Conservation (phyloP, 1,140 invertebrate species). For the Scylla paramamosain region DNA sequence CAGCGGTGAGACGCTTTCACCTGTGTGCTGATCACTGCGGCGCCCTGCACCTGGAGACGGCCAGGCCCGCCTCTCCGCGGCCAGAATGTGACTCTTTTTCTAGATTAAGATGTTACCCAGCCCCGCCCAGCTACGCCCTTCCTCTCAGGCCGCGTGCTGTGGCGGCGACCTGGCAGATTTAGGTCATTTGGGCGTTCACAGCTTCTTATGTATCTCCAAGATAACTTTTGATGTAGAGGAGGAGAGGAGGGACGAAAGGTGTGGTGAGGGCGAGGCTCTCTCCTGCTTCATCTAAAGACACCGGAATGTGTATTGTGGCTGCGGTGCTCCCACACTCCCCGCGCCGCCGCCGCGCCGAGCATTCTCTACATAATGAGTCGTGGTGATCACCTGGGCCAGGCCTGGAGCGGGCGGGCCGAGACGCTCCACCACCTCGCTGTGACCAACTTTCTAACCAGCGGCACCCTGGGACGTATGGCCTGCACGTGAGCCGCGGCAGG, state of each 20-base stretch:
- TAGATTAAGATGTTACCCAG: not conserved
- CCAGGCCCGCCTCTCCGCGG: not conserved
- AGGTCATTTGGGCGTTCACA: not conserved
- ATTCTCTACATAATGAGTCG: slow-evolving; percentile 3
- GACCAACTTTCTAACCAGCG: not conserved
- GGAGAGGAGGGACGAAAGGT: not conserved
- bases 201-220: not conserved
- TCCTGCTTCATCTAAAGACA: not conserved
- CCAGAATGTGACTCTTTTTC: not conserved
- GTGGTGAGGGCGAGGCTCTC: not conserved
- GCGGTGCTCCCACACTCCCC: not conserved
- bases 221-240: not conserved
- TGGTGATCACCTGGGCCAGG: not conserved
- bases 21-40: not conserved
- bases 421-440: not conserved
- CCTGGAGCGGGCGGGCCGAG: not conserved
- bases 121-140: not conserved
- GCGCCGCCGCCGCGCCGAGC: not conserved
- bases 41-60: not conserved
- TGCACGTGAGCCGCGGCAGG: not conserved
- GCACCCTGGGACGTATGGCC: not conserved
- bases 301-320: slow-evolving; percentile 8
- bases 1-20: not conserved
- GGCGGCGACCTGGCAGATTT: not conserved
- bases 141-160: not conserved